Conservation (phyloP, 2,797 vertebrate genomes). For the Coluber constrictor region DNA sequence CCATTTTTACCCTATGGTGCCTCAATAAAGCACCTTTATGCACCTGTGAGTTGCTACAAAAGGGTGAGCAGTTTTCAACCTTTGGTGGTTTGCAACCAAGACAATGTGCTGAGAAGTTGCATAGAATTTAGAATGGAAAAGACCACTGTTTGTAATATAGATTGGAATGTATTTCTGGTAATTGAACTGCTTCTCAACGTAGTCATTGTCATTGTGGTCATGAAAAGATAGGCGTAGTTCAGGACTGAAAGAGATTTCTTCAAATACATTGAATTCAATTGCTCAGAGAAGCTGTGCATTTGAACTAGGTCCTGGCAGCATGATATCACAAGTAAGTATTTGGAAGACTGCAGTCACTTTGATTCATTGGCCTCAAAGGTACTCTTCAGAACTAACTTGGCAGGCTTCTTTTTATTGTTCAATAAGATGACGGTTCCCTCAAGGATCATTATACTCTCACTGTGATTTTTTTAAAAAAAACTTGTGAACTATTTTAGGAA, state of each 20-base stretch:
- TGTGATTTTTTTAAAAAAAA: not conserved
- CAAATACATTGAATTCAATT: not conserved
- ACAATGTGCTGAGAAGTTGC: not conserved
- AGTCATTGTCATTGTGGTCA: not conserved
- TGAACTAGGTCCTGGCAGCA: not conserved
- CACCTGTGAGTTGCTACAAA: not conserved
- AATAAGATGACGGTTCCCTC: not conserved
- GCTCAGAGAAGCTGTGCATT: not conserved
- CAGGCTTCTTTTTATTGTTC: not conserved
- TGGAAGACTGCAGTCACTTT: not conserved
- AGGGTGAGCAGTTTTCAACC: not conserved
- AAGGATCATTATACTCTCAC: not conserved
- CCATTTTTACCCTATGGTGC: not conserved
- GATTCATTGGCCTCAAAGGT: not conserved
- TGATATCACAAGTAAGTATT: not conserved
- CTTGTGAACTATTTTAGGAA: not conserved
- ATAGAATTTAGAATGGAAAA: not conserved
- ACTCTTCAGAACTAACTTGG: not conserved
- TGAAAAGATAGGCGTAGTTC: not conserved
- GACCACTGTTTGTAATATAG: not conserved
- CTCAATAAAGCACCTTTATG: not conserved
- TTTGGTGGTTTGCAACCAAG: not conserved
- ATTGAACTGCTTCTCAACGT: not conserved
- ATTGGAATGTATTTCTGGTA: not conserved
- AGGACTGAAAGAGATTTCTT: not conserved